phyloP scores from a whole-genome alignment of 2,888 invertebrate species.

The Epistrophella euchroma region DNA sequence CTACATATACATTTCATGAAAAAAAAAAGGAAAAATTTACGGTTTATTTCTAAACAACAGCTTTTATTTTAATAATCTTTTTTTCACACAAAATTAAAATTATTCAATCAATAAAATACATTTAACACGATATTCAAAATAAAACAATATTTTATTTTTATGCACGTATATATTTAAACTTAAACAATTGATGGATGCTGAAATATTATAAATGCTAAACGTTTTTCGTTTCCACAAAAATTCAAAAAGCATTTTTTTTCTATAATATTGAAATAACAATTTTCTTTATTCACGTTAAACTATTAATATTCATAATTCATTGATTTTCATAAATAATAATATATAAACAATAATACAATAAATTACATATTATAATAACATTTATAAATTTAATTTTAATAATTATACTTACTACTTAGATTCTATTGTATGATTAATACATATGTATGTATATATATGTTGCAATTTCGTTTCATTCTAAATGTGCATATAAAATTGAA shows the following conservation, averaged over 20 bases:
- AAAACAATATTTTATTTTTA: constrained; percentile 28
- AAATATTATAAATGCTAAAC: constrained; percentile 64
- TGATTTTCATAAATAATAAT: constrained; percentile 7
- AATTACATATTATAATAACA: constrained; percentile 63
- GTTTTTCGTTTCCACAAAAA: constrained; percentile 25
- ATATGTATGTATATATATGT: constrained; percentile 47
- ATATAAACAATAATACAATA: constrained; percentile 48
- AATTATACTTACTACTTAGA: constrained; percentile 55
- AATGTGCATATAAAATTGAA: constrained; percentile 76
- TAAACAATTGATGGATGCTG: constrained; percentile 43
- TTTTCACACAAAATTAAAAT: constrained; percentile 62
- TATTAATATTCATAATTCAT: constrained; percentile 41
- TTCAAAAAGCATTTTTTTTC: constrained; percentile 44
- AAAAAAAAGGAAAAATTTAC: neutral
- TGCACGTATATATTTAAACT: constrained; percentile 10
- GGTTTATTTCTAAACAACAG: constrained; percentile 71
- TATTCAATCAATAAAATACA: constrained; percentile 52
- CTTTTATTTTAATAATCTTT: constrained; percentile 70
- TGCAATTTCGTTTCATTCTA: constrained; percentile 71
- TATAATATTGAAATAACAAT: constrained; percentile 61
- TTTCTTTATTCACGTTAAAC: constrained; percentile 46
- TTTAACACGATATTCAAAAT: constrained; percentile 44
- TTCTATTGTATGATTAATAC: constrained; percentile 61
- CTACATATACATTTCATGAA: too few relatives aligned
- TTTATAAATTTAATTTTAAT: constrained; percentile 58